These are phyloP conservation scores for Gallirallus australis DNA, from an alignment of 2,797 vertebrate species.

Conservation along the genomic window DNA sequence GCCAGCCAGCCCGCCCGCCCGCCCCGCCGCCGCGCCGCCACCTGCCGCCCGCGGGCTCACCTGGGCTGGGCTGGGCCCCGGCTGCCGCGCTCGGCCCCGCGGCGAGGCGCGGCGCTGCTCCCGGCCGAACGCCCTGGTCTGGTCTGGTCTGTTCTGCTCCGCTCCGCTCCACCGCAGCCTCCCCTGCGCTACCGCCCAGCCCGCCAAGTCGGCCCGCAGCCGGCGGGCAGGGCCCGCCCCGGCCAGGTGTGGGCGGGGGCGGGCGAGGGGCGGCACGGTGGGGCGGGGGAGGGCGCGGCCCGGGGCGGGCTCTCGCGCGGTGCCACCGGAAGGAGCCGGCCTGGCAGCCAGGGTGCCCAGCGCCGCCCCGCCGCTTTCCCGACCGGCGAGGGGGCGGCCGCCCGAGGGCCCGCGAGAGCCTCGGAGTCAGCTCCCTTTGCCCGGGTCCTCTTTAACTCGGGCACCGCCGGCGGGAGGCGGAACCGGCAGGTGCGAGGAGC, in stretches of 20 bases:
- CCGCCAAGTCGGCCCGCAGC: not conserved
- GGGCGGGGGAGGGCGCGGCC: not conserved
- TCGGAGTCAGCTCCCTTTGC: too few relatives aligned
- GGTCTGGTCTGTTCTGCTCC: too few relatives aligned
- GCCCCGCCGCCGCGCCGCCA: not conserved
- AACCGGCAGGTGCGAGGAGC: not conserved
- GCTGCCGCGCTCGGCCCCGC: not conserved
- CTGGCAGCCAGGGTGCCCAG: not conserved
- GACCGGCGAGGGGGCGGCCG: not conserved
- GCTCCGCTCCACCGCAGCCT: not conserved
- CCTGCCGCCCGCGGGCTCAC: not conserved
- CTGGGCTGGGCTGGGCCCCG: not conserved
- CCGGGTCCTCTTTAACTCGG: fast-evolving
- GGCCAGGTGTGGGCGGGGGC: conserved; percentile 74
- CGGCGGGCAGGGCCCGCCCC: conserved; percentile 19
- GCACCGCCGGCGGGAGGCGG: not conserved
- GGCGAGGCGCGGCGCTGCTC: not conserved
- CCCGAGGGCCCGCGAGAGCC: not conserved
- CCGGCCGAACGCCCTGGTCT: not conserved
- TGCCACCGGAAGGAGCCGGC: not conserved
- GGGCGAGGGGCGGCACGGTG: not conserved
- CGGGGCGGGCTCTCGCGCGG: not conserved
- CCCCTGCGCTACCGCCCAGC: not conserved
- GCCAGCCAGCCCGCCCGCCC: not conserved
- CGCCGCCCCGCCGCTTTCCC: too few relatives aligned